Percentiles rank a stretch among this genome's conserved stretches.
phyloP scores from a whole-genome alignment of 2,113 vertebrate species.

The Chlorodrepanis virens region DNA sequence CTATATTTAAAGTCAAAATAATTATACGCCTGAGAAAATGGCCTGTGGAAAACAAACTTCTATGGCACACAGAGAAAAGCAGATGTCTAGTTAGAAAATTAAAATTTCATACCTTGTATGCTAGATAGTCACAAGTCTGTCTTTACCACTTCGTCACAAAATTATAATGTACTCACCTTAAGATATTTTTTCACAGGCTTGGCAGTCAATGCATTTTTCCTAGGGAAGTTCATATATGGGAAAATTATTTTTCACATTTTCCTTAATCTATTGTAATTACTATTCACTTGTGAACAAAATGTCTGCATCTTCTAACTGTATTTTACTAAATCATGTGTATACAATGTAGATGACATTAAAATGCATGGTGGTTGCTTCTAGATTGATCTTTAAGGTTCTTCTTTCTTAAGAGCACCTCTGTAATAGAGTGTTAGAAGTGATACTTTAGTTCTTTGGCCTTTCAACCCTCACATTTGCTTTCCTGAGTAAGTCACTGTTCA shows the following conservation, averaged over 20 bases:
- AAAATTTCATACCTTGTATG: constrained; percentile 29
- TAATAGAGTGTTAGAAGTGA: background rate
- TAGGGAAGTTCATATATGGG: background rate
- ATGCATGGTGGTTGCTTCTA: background rate
- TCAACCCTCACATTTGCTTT: background rate
- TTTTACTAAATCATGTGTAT: background rate
- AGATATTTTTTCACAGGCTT: background rate
- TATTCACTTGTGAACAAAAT: background rate
- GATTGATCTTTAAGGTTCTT: background rate
- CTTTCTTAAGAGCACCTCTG: background rate
- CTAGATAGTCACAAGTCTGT: background rate
- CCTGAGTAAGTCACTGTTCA: background rate
- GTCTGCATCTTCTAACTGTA: background rate
- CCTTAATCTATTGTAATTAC: background rate
- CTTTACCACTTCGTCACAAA: background rate
- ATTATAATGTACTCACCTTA: background rate
- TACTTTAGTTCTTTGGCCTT: background rate
- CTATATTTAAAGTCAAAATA: constrained; percentile 57
- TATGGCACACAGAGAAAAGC: constrained; percentile 63
- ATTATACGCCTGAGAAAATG: constrained; percentile 53
- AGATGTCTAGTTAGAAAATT: constrained; percentile 14
- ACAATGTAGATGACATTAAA: background rate
- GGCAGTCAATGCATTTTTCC: background rate
- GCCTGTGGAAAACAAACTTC: constrained; percentile 72
- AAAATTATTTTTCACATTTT: background rate